Conservation (phyloP, 1,140 invertebrate species). For the Globodera rostochiensis region DNA sequence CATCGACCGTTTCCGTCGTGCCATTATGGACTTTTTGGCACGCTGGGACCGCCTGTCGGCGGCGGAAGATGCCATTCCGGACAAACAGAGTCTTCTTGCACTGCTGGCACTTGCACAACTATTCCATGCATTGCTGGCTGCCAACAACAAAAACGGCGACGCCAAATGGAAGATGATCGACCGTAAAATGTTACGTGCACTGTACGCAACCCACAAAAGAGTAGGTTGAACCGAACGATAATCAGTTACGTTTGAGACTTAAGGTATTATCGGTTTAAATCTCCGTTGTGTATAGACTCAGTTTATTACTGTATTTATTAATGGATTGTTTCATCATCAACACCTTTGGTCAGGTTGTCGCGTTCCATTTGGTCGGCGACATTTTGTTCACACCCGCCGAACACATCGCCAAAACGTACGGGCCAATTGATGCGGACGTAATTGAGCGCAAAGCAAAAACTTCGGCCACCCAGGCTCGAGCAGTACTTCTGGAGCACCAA, state of each 20-base stretch:
- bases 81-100: slow-evolving; percentile 73
- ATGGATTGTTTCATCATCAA: neutral
- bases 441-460: slow-evolving; percentile 16
- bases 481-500: slow-evolving; percentile 42
- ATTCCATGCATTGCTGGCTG: slow-evolving; percentile 19
- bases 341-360: slow-evolving; percentile 10
- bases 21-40: slow-evolving; percentile 68
- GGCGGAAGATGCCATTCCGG: slow-evolving; percentile 68
- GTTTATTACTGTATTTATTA: slow-evolving; percentile 54
- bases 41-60: slow-evolving; percentile 25
- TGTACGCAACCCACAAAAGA: slow-evolving; percentile 78
- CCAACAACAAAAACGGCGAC: neutral
- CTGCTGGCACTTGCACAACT: slow-evolving; percentile 18
- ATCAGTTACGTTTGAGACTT: too few species aligned
- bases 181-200: slow-evolving; percentile 76
- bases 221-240: slow-evolving; percentile 44
- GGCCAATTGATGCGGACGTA: slow-evolving; percentile 17
- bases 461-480: neutral
- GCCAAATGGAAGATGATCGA: slow-evolving; percentile 70
- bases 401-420: neutral
- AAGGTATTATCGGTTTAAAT: too few species aligned
- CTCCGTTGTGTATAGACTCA: too few species aligned
- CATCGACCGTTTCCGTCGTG: slow-evolving; percentile 72
- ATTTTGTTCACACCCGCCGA: slow-evolving; percentile 31
- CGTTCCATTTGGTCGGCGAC: slow-evolving; percentile 41